Conservation (phyloP, 2,888 invertebrate species). For the Scotopteryx bipunctaria region DNA sequence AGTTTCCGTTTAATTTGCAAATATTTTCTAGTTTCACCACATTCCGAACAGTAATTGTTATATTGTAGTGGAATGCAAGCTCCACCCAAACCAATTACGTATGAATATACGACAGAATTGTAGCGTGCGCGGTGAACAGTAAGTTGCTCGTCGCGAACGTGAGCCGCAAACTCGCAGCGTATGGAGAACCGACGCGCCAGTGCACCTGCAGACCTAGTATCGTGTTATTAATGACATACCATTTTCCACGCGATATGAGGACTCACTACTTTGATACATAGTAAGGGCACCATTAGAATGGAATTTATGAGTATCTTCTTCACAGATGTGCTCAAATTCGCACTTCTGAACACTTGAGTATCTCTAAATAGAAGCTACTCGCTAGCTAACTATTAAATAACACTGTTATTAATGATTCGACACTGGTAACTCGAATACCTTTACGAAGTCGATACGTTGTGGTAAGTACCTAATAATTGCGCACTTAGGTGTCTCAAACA, state of each 20-base stretch:
- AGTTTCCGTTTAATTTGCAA: constrained; percentile 59
- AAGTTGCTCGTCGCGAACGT: constrained; percentile 8
- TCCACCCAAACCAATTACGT: constrained; percentile 60
- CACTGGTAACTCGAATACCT: constrained; percentile 8
- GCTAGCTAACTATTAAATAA: constrained; percentile 8
- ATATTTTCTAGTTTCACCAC: constrained; percentile 71
- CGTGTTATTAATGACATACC: constrained; percentile 46
- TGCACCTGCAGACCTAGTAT: constrained; percentile 51
- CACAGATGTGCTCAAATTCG: constrained; percentile 1
- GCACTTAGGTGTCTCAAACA: constrained; percentile 37
- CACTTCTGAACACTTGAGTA: not conserved
- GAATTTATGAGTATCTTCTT: constrained; percentile 4
- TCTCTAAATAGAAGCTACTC: constrained; percentile 3
- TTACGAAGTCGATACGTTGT: constrained; percentile 6
- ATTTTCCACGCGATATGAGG: constrained; percentile 37
- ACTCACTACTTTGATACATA: constrained; percentile 18
- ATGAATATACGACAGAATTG: constrained; percentile 48
- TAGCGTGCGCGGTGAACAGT: constrained; percentile 27
- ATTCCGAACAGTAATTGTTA: constrained; percentile 68
- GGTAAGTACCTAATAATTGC: constrained; percentile 39
- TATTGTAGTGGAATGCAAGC: constrained; percentile 57
- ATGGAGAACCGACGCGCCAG: constrained; percentile 23
- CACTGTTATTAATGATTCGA: constrained; percentile 10
- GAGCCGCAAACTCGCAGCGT: constrained; percentile 33
- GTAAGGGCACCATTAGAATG: constrained; percentile 7